A percentile compares a stretch with the other conserved stretches of the same genome.
phyloP scores from a whole-genome alignment of 2,113 vertebrate genomes.

The Sander vitreus region DNA sequence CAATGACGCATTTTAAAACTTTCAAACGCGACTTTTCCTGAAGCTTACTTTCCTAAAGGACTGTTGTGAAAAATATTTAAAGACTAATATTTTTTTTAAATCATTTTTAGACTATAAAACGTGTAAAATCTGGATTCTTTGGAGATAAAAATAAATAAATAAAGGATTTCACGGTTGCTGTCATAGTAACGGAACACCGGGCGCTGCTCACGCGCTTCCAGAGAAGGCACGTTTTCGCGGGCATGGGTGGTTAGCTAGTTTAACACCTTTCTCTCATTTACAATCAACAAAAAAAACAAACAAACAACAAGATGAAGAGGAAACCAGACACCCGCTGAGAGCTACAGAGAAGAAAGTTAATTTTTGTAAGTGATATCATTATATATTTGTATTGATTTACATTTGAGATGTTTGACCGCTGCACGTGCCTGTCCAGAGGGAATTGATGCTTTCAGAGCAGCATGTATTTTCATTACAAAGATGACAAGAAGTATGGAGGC shows the following conservation, averaged over 20 bases:
- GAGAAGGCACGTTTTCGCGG: neutral
- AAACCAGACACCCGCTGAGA: conserved; percentile 2
- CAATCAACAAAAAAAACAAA: neutral
- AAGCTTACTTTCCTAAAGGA: neutral
- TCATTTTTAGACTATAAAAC: too few relatives aligned
- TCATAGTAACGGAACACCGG: neutral
- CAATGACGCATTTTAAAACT: neutral
- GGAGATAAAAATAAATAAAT: too few relatives aligned
- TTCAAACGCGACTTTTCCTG: neutral
- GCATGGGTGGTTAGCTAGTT: neutral
- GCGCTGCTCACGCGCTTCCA: neutral
- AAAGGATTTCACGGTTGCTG: neutral
- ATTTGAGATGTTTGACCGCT: neutral
- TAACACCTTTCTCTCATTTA: neutral
- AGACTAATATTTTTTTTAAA: neutral
- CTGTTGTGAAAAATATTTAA: neutral
- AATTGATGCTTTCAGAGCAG: conserved; percentile 8
- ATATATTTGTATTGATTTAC: neutral
- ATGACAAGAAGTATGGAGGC: neutral
- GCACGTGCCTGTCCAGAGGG: neutral
- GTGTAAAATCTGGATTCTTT: too few relatives aligned
- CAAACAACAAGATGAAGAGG: conserved; percentile 12
- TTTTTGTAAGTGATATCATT: neutral
- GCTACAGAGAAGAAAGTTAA: neutral
- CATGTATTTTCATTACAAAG: neutral